Percentiles rank a stretch among this genome's conserved stretches.
Conservation (phyloP, 2,113 vertebrate species). For the Dasyurus viverrinus region DNA sequence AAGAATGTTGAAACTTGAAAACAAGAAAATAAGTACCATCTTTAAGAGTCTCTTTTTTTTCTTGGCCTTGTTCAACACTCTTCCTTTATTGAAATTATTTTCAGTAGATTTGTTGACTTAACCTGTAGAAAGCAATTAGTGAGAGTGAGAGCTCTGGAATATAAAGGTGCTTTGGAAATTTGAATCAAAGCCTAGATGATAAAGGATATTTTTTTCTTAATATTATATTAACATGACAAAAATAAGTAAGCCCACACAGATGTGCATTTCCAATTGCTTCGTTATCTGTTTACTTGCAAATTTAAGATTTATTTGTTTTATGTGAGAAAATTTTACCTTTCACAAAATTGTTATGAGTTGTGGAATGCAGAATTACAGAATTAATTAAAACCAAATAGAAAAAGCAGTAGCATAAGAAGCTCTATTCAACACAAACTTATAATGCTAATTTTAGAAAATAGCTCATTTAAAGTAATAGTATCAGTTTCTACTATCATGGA, state of each 20-base stretch:
- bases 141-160: neutral
- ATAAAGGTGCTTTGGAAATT: neutral
- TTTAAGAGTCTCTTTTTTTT: neutral
- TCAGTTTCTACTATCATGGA: neutral
- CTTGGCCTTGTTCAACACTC: neutral
- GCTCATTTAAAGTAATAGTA: neutral
- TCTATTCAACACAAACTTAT: neutral
- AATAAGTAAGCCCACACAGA: neutral
- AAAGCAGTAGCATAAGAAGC: neutral
- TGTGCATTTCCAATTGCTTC: neutral
- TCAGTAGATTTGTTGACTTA: neutral
- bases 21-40: neutral
- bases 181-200: neutral
- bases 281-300: neutral
- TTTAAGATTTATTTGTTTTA: neutral
- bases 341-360: neutral
- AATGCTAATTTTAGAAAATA: neutral
- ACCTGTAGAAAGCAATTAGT: conserved; percentile 5
- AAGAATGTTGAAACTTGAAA: neutral
- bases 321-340: neutral
- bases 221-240: neutral
- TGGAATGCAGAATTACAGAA: neutral
- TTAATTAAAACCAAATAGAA: neutral
- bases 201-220: neutral
- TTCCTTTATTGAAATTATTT: neutral